A percentile compares a stretch with the other conserved stretches of the same genome.
Evolutionary conservation across 1,140 invertebrate species (phyloP).

Genomic region (Hycleus phaleratus): DNA sequence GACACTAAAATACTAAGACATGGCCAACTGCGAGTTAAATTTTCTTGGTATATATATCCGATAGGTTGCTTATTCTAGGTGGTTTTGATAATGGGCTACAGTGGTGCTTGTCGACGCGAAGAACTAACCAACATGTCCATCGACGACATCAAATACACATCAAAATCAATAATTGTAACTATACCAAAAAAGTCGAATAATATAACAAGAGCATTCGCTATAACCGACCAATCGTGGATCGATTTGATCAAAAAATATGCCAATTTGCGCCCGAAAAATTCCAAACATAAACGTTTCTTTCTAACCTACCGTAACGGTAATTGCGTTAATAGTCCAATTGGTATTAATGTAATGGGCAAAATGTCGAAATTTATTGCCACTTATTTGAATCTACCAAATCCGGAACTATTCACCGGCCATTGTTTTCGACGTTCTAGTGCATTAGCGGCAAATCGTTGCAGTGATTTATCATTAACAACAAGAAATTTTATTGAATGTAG

Average conservation of each 20-base stretch:
- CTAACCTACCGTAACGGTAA: not conserved
- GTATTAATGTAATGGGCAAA: not conserved
- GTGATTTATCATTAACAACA: too few relatives aligned
- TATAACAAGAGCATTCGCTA: not conserved
- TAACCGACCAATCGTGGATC: not conserved
- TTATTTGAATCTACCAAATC: too few relatives aligned
- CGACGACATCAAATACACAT: slow-evolving; percentile 3
- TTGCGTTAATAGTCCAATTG: not conserved
- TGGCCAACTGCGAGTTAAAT: too few relatives aligned
- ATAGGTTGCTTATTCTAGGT: not conserved
- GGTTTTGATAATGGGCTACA: slow-evolving; percentile 6
- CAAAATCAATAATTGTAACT: not conserved
- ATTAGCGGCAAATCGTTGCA: too few relatives aligned
- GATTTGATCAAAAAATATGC: not conserved
- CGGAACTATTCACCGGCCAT: too few relatives aligned
- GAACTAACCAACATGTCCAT: slow-evolving; percentile 23
- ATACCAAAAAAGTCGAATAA: not conserved
- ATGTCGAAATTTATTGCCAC: too few relatives aligned
- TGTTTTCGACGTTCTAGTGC: too few relatives aligned
- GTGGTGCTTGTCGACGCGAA: slow-evolving; percentile 22
- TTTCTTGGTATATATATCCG: too few relatives aligned
- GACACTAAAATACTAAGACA: too few relatives aligned
- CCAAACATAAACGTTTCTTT: not conserved
- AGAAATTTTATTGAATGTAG: too few relatives aligned
- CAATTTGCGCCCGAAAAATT: not conserved